Evolutionary conservation across 2,888 invertebrate species (phyloP), one percentile per base, ranked within the genome.

Genomic region (Ochlodes sylvanus): DNA sequence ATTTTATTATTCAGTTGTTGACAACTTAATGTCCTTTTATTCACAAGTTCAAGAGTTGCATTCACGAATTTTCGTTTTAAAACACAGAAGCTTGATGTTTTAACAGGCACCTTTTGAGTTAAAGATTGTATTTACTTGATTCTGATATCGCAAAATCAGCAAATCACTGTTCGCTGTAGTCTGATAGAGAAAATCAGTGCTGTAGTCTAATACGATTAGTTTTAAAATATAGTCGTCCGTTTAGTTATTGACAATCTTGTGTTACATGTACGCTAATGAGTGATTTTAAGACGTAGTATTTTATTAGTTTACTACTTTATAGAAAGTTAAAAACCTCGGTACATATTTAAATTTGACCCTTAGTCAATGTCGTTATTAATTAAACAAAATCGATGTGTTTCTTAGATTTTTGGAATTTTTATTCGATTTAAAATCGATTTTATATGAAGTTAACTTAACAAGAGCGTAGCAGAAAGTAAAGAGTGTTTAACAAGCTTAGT

Each of bases 401-500:
- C 38, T 10, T 38, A 3, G 12, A 38, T 21, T 52, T 52, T 21
- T 12, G 5, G 9, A 52, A 52, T 21, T 52, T 19, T 12, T 14
- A 52, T 14, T 52, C 21, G 52, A n/a, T 21, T 52, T 52, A 7
- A n/a, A 47, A 19, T 50, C 10, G 44, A 15, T 44, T 44, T 44
- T 12, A n/a, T 1, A 10, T 42, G n/a, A 44, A 44, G 19, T 15
- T n/a, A n/a, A n/a, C 27, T 27, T n/a, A 42, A 63, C 27, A 55
- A 63, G 17, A 63, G 27, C 17, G 42, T 41, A 66, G 41, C 32
- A 58, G 58, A 60, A 7, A 71, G 64, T 66, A 72, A 55, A 64
- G 68, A 74, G 73, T 85, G 85, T 85, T 79, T 82, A 86, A 80
- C 72, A 82, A 78, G 92, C 91, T 92, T 92, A 57, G 82, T 88